These are phyloP conservation scores for Caenorhabditis sinica DNA, from an alignment of 2,888 invertebrate genomes.

Conservation along the genomic window DNA sequence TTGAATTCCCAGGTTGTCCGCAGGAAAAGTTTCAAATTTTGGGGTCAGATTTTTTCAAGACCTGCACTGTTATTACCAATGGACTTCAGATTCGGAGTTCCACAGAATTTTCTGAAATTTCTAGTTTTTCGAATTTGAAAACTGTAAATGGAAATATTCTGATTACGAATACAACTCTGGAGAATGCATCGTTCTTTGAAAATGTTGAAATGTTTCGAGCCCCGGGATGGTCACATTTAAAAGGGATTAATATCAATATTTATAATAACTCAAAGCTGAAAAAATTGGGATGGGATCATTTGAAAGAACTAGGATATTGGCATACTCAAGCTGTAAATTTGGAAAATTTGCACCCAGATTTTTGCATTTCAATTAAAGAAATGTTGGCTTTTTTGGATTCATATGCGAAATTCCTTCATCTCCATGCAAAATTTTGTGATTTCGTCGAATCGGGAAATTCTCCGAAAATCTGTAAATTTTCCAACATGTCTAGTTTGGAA, in stretches of 20 bases:
- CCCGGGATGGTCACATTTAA: too few species aligned
- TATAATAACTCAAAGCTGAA: neutral
- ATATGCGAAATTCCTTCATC: neutral
- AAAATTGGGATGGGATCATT: neutral
- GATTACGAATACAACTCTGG: neutral
- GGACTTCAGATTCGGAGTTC: neutral
- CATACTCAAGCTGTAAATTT: neutral
- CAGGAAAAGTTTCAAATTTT: neutral
- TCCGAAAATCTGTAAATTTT: neutral
- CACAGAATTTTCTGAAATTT: neutral
- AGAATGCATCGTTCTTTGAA: neutral
- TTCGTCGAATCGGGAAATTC: neutral
- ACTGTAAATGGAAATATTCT: neutral
- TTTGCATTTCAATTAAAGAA: constrained; percentile 13
- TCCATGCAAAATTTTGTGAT: constrained; percentile 8
- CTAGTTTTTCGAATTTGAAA: neutral
- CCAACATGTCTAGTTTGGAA: neutral
- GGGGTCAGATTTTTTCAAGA: neutral
- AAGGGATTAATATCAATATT: neutral
- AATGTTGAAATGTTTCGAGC: neutral
- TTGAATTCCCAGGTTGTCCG: neutral
- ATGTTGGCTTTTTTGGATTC: neutral
- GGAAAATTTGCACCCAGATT: constrained; percentile 12
- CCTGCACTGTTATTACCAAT: neutral
- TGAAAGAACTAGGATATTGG: neutral